These are phyloP conservation scores for Erpetoichthys calabaricus DNA, from an alignment of 2,797 vertebrate genomes.

Conservation along the genomic window DNA sequence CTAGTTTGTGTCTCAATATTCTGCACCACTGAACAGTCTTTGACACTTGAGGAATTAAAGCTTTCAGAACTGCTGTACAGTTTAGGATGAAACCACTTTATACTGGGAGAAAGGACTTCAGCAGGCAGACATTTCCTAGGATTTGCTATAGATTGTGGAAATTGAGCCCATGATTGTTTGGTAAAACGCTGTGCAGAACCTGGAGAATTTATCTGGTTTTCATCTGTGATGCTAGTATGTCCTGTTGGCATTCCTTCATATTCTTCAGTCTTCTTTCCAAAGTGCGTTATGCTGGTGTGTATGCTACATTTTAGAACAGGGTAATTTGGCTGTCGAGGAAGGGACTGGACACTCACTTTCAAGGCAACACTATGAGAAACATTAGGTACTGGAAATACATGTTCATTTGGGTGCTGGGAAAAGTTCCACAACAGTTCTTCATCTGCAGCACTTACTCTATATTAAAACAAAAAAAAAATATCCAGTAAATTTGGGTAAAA, in stretches of 20 bases:
- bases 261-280: slow-evolving; percentile 56
- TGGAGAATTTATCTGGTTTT: slow-evolving; percentile 38
- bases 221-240: slow-evolving; percentile 38
- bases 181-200: slow-evolving; percentile 53
- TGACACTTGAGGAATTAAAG: slow-evolving; percentile 39
- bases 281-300: slow-evolving; percentile 67
- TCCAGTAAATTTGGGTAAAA: no score
- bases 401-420: slow-evolving; percentile 83
- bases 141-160: slow-evolving; percentile 35
- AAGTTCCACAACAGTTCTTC: slow-evolving; percentile 85
- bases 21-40: slow-evolving; percentile 43
- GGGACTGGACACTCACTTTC: slow-evolving; percentile 88
- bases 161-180: slow-evolving; percentile 49
- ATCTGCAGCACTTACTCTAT: slow-evolving; percentile 89
- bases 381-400: slow-evolving; percentile 88
- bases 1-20: slow-evolving; percentile 49
- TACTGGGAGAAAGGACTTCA: slow-evolving; percentile 45
- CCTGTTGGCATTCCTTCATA: slow-evolving; percentile 32
- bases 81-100: slow-evolving; percentile 60
- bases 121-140: slow-evolving; percentile 30
- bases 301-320: slow-evolving; percentile 88
- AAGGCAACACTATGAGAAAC: slow-evolving; percentile 90
- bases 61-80: slow-evolving; percentile 49
- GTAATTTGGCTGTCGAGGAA: slow-evolving; percentile 89
- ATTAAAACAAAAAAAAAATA: slow-evolving; percentile 11